Percentiles rank a stretch among this genome's conserved stretches.
Conservation (phyloP, 2,113 vertebrate species). For the Microcebus griseorufus region DNA sequence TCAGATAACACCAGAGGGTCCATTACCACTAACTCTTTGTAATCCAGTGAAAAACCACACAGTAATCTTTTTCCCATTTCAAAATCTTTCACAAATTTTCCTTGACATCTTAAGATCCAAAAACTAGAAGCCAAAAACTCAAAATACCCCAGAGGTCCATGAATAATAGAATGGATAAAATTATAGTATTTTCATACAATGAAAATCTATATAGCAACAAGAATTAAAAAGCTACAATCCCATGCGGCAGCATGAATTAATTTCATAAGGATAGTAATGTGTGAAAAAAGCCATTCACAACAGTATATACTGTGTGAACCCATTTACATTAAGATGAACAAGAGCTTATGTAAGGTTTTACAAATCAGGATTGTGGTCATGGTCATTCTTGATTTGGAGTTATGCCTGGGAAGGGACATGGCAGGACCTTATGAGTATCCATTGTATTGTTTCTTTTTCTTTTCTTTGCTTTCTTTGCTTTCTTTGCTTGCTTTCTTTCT, state of each 20-base stretch:
- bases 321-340: background rate
- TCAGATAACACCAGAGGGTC: background rate
- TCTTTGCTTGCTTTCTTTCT: no score
- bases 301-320: background rate
- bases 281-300: background rate
- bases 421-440: background rate
- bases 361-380: background rate
- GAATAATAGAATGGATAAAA: background rate
- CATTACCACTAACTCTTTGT: background rate
- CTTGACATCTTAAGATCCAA: background rate
- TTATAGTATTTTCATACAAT: background rate
- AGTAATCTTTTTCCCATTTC: background rate
- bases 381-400: background rate
- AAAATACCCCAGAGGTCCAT: background rate
- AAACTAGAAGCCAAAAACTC: background rate
- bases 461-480: no score
- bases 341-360: background rate
- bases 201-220: background rate
- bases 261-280: background rate
- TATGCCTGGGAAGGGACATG: background rate
- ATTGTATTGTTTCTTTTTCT: background rate
- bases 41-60: background rate
- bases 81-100: background rate
- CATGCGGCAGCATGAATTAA: background rate
- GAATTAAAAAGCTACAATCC: background rate